Evolutionary conservation across 2,113 vertebrate genomes (phyloP), one percentile per base, ranked within the genome.

Genomic region (Bucco capensis): DNA sequence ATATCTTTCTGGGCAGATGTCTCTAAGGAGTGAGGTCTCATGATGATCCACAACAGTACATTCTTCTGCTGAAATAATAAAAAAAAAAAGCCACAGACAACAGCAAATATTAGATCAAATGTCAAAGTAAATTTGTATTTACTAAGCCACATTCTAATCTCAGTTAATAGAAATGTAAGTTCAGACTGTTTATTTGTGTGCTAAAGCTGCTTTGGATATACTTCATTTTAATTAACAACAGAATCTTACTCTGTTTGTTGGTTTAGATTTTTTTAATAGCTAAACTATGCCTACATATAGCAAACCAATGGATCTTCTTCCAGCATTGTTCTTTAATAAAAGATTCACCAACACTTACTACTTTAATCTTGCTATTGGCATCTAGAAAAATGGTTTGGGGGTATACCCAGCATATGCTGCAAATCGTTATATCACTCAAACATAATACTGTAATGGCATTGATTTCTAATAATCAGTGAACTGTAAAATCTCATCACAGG

Each of bases 211-310:
- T 91, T 90, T 94, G 70, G 46, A 69, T 84, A 92, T 96, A 89
- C 25, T 93, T 37, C 40, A 44, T 78, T 94, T 94, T 93, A 90
- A 92, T 86, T 92, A 94, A 93, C 70, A 90, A 90, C 42, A 89
- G 70, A 92, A 95, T 92, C 77, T 82, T 89, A 75, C 23, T 50
- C 12, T 40, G 10, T 61, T 75, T 82, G 25, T 64, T 83, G 19
- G 2, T 70, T 86, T 71, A 70, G 27, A 44, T 31, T 47, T 79
- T 88, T 83, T 94, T 73, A 85, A 65, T 65, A 84, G 31, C 40
- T 61, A 46, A 82, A 89, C 86, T 89, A 79, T 82, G 40, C 50
- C 16, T 61, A 61, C 0, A 1, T 69, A 79, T 25, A 70, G 25
- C 14, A 82, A 89, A 82, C 22, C 4, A 12, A 60, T 44, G 25